Base-by-base conservation (phyloP, 2,113 vertebrate genomes). In the Pavo muticus region DNA sequence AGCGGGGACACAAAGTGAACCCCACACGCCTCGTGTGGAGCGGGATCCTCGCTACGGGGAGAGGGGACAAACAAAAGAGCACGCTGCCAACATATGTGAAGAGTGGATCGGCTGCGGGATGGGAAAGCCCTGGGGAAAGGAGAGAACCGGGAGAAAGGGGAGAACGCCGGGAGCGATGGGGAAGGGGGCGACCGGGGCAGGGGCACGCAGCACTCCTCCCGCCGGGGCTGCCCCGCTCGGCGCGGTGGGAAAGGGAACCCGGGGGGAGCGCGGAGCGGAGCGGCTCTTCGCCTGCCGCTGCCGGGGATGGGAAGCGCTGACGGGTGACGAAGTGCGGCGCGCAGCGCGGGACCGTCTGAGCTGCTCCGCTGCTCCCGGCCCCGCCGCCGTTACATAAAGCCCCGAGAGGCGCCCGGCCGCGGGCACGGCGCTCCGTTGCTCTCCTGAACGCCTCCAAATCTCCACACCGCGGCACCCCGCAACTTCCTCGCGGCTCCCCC, bases 111-210 rank as follows among this genome's bases (percentile, higher is more conserved):
- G 17, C 27, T 32, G 29, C 54, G 60, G 24, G 37, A 25, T 24
- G 16, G 37, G 37, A 40, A 29, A n/a, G 25, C 39, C 10, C 24
- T 6, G 37, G 93, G 96, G n/a, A 95, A 95, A 92, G 87, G 94
- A 81, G 90, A 57, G 20, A 32, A 6, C 30, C 30, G 10, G 48
- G 48, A 27, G 25, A 52, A 27, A 4, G 11, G 16, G 29, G 29
- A 57, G 29, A 57, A 57, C 27, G 29, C 27, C 29, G 54, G 10
- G 29, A 32, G 52, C 14, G 27, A 87, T 47, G 56, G 56, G 74
- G 84, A 85, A 9, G 14, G 23, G 25, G 35, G 35, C 29, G 7
- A 35, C 35, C 23, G 60, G 60, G 60, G 35, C 60, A 37, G n/a
- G n/a, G n/a, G n/a, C n/a, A n/a, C 60, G 35, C 60, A 16, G 35